Evolutionary conservation across 2,113 vertebrate species (phyloP), one percentile per base, ranked within the genome.

Genomic region (Promerops cafer): DNA sequence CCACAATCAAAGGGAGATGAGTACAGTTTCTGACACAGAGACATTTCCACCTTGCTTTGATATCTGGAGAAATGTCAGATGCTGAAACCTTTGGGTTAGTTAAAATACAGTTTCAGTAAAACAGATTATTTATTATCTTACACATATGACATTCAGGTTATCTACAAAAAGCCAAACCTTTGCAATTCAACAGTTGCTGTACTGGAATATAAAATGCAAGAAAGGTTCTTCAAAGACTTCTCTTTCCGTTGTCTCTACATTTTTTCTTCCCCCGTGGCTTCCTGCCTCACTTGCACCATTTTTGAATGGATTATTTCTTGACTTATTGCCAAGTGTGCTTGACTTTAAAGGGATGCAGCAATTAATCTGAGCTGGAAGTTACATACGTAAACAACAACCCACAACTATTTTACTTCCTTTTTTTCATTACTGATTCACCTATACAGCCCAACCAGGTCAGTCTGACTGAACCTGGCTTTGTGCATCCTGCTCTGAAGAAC

Each of bases 61-160:
- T 64, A 87, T 54, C 61, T 45, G 37, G 64, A 90, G 81, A 84
- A 93, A 87, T 79, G 78, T 90, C 84, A 96, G 30, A 31, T 26
- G 79, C 5, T n/a, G 44, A 89, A 90, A 91, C 30, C 72, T 91
- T 27, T 63, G 15, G 19, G 28, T 57, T 78, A 82, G 37, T 79
- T 64, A 39, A 16, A 42, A 83, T 27, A 87, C 23, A 56, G 40
- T 40, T 83, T 69, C 75, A 49, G 23, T 72, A 61, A 39, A 84
- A 82, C 13, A 93, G 39, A 87, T 87, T 30, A 79, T 7, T 6
- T 35, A 33, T 54, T 82, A 82, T 83, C 85, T 57, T 27, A 56
- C 4, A 66, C 17, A 19, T 35, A 30, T 31, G 63, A 92, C 79
- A 93, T 83, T 90, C 39, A 74, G 31, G 27, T 80, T 92, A 94